These are phyloP conservation scores for Saxicola maurus DNA, from an alignment of 2,797 vertebrate species.

Conservation along the genomic window DNA sequence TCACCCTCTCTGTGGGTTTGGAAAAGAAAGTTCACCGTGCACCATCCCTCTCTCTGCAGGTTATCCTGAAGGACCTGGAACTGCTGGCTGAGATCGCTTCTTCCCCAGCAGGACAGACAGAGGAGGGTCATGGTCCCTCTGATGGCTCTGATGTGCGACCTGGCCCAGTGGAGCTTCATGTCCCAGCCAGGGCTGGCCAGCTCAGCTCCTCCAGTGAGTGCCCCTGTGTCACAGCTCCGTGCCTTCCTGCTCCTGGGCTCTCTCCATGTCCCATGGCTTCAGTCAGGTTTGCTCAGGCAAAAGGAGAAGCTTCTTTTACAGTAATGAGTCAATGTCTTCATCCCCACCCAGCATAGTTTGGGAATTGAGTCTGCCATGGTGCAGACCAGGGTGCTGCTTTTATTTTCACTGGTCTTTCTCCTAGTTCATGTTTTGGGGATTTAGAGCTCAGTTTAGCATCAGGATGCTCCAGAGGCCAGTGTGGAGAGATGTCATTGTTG, in stretches of 20 bases:
- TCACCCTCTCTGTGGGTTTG: neutral
- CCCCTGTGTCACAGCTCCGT: neutral
- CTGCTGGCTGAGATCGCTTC: slow-evolving; percentile 96
- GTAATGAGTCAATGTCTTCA: neutral
- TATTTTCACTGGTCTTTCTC: neutral
- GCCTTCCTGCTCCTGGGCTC: rapidly evolving
- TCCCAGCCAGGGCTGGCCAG: slow-evolving; percentile 74
- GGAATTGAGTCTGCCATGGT: rapidly evolving
- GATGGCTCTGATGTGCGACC: slow-evolving; percentile 65
- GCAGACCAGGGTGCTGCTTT: rapidly evolving
- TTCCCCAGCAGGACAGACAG: slow-evolving; percentile 91
- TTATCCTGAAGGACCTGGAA: slow-evolving; percentile 96
- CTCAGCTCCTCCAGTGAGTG: slow-evolving; percentile 63
- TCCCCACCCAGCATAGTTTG: rapidly evolving
- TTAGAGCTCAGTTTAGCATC: neutral
- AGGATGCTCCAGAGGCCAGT: neutral
- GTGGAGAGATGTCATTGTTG: neutral
- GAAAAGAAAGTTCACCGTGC: neutral
- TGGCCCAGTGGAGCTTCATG: slow-evolving; percentile 78
- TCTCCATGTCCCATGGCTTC: rapidly evolving
- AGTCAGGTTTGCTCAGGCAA: neutral
- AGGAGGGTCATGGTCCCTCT: slow-evolving; percentile 70
- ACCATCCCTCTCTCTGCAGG: slow-evolving; percentile 58
- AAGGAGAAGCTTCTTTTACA: neutral
- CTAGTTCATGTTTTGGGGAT: neutral